phyloP scores from a whole-genome alignment of 2,113 vertebrate species.

The Xiphias gladius region DNA sequence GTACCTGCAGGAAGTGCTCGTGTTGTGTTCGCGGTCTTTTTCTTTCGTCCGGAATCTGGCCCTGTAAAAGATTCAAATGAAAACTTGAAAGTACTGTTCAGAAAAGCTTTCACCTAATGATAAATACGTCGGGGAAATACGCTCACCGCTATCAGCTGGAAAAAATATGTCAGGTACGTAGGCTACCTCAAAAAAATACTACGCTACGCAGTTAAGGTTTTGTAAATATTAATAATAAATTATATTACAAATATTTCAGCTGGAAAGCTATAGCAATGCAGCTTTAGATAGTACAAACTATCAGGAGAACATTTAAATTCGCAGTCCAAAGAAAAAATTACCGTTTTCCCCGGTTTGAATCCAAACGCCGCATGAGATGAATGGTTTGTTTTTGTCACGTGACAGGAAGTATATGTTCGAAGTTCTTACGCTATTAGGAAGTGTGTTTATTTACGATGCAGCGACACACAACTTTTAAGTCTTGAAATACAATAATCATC shows the following conservation, averaged over 20 bases:
- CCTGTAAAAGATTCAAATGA: too few relatives aligned
- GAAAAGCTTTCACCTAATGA: too few relatives aligned
- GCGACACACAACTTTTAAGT: conserved; percentile 26
- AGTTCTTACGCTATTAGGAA: conserved; percentile 55
- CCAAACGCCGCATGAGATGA: not conserved
- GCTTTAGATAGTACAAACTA: too few relatives aligned
- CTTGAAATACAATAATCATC: not conserved
- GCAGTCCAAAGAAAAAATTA: too few relatives aligned
- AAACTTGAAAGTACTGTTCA: too few relatives aligned
- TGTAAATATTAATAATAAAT: not conserved
- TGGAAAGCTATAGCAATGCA: not conserved
- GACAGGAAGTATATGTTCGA: conserved; percentile 77
- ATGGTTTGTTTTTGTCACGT: conserved; percentile 82
- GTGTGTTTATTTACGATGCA: conserved; percentile 46
- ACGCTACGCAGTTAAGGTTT: not conserved
- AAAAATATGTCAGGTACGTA: too few relatives aligned
- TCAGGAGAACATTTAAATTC: too few relatives aligned
- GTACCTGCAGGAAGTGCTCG: not conserved
- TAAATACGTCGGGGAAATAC: too few relatives aligned
- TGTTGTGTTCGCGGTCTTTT: not conserved
- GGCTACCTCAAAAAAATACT: not conserved
- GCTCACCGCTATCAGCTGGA: too few relatives aligned
- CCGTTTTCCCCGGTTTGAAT: too few relatives aligned
- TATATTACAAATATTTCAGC: not conserved
- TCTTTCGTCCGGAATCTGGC: too few relatives aligned